Evolutionary conservation across 2,888 invertebrate species (phyloP).

Genomic region (Phengaris alcon): DNA sequence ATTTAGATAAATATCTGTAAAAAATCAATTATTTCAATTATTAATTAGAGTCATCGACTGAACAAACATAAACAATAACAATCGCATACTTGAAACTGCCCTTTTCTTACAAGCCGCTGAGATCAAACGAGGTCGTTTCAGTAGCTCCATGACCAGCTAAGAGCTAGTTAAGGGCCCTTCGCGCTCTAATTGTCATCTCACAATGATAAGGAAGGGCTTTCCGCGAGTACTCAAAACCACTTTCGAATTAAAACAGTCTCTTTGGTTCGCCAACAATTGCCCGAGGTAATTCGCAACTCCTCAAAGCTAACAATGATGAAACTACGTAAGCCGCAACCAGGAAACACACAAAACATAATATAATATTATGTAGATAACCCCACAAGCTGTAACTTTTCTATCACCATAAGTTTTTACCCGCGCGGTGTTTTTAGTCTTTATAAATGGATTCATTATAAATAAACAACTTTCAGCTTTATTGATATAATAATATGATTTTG

Average conservation of each 20-base stretch:
- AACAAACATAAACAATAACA: background rate
- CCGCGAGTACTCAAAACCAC: slow-evolving; percentile 20
- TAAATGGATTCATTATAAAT: no score
- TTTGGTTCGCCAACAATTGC: slow-evolving; percentile 17
- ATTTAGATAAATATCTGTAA: no score
- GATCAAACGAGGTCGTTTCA: slow-evolving; percentile 10
- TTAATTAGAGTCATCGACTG: background rate
- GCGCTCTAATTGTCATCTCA: slow-evolving; percentile 9
- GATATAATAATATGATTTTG: no score
- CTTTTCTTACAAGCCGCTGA: background rate
- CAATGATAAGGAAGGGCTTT: slow-evolving; percentile 19
- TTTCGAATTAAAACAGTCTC: slow-evolving; percentile 9
- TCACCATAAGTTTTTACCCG: background rate
- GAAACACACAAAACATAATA: background rate
- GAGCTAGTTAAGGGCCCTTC: slow-evolving; percentile 7
- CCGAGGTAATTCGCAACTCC: slow-evolving; percentile 21
- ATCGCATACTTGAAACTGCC: background rate
- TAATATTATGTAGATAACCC: background rate
- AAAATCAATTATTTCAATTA: background rate
- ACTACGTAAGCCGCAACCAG: slow-evolving; percentile 13
- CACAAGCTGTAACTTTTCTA: background rate
- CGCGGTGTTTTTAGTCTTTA: no score
- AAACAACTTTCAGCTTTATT: no score
- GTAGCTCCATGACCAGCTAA: slow-evolving; percentile 11
- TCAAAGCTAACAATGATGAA: slow-evolving; percentile 7